Conservation (phyloP, 92 coral and sea anemone genomes). For the Porites lobata region DNA sequence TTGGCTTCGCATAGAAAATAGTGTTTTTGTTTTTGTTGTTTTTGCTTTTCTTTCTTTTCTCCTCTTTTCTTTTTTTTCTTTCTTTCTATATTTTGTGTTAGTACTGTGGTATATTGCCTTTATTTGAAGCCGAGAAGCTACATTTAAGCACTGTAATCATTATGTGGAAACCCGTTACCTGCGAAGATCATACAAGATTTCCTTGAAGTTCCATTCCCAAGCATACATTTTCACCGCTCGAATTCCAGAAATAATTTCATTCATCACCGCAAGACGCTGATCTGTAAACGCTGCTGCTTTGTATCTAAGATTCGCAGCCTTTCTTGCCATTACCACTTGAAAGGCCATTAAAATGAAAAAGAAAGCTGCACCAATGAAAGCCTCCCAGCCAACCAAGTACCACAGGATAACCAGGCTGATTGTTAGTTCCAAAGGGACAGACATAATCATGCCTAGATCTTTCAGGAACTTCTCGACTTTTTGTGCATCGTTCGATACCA, state of each 20-base stretch:
- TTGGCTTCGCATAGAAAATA: too few relatives aligned
- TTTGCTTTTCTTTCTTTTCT: too few relatives aligned
- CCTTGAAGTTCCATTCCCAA: conserved; percentile 21
- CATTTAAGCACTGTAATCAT: too few relatives aligned
- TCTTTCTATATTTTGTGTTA: too few relatives aligned
- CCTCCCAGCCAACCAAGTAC: conserved; percentile 30
- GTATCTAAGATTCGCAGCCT: conserved; percentile 18
- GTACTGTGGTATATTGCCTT: too few relatives aligned
- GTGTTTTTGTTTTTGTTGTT: too few relatives aligned
- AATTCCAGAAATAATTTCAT: conserved; percentile 27
- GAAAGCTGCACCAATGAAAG: conserved; percentile 16
- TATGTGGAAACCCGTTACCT: background rate
- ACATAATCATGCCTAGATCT: background rate
- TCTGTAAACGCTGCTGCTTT: conserved; percentile 29
- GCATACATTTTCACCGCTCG: conserved; percentile 25
- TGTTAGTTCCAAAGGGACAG: conserved; percentile 4
- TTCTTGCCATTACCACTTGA: conserved; percentile 9
- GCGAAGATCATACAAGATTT: conserved; percentile 8
- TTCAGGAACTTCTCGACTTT: conserved; percentile 33
- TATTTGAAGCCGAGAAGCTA: too few relatives aligned
- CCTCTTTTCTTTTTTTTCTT: too few relatives aligned
- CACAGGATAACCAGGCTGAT: conserved; percentile 10
- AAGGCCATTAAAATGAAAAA: background rate
- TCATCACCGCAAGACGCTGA: conserved; percentile 22
- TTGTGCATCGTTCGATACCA: conserved; percentile 40